Evolutionary conservation across 1,140 invertebrate genomes (phyloP).

Genomic region (Ridgeia piscesae): DNA sequence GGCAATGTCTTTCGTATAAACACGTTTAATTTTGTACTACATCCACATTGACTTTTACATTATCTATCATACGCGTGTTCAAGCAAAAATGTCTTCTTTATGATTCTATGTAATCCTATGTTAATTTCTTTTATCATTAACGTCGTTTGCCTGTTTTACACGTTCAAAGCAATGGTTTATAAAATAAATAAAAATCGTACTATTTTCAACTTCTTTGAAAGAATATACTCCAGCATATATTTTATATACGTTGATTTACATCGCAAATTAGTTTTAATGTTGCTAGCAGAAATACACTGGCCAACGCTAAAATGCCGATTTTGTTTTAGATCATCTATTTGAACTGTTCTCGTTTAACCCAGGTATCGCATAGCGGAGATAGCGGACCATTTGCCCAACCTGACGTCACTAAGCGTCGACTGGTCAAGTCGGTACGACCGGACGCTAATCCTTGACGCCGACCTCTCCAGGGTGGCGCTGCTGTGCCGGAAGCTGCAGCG

Average conservation of each 20-base stretch:
- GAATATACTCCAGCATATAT: background rate
- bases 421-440: background rate
- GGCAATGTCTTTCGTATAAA: background rate
- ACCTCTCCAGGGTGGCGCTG: background rate
- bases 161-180: background rate
- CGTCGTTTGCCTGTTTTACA: background rate
- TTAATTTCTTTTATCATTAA: background rate
- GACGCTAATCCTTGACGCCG: background rate
- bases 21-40: background rate
- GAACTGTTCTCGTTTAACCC: background rate
- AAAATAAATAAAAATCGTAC: background rate
- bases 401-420: background rate
- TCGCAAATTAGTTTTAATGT: too few species aligned
- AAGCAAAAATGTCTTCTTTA: background rate
- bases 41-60: background rate
- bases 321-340: background rate
- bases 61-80: background rate
- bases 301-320: too few species aligned
- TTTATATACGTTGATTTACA: too few species aligned
- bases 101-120: too few species aligned
- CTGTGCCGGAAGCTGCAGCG: background rate
- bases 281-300: too few species aligned
- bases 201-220: background rate
- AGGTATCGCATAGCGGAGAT: background rate
- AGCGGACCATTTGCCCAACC: background rate